These are phyloP conservation scores for Cosmorhoe ocellata DNA, from an alignment of 2,888 invertebrate genomes.

Conservation along the genomic window DNA sequence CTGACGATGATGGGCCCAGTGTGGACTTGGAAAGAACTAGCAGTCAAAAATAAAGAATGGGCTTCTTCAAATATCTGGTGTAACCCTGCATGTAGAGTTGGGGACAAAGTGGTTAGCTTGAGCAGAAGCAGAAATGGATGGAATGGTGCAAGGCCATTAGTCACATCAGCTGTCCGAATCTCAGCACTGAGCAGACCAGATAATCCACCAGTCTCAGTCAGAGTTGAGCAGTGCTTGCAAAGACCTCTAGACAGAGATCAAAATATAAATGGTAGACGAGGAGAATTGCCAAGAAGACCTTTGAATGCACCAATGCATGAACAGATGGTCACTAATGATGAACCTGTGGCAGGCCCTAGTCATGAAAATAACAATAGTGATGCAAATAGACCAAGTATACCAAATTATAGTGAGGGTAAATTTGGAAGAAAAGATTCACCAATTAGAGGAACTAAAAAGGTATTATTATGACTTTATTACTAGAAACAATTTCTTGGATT, in stretches of 20 bases:
- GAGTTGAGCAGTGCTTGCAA: slow-evolving; percentile 74
- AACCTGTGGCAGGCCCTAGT: slow-evolving; percentile 75
- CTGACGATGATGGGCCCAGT: slow-evolving; percentile 87
- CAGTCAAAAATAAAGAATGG: slow-evolving; percentile 89
- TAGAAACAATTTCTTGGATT: too few relatives aligned
- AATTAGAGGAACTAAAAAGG: slow-evolving; percentile 64
- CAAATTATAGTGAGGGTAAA: slow-evolving; percentile 47
- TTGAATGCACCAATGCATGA: slow-evolving; percentile 48
- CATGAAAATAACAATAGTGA: slow-evolving; percentile 58
- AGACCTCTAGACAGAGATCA: slow-evolving; percentile 85
- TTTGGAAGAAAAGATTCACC: slow-evolving; percentile 64
- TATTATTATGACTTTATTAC: too few relatives aligned
- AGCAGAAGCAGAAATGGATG: slow-evolving; percentile 83
- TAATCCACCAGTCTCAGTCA: slow-evolving; percentile 74
- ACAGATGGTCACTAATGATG: slow-evolving; percentile 45
- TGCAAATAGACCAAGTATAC: slow-evolving; percentile 38
- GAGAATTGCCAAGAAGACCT: slow-evolving; percentile 74
- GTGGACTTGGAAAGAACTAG: slow-evolving; percentile 90
- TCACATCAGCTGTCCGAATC: slow-evolving; percentile 80
- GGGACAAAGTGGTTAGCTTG: slow-evolving; percentile 89
- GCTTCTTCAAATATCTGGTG: slow-evolving; percentile 95
- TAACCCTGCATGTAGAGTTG: slow-evolving; percentile 93
- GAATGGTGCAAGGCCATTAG: slow-evolving; percentile 78
- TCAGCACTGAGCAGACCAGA: slow-evolving; percentile 65
- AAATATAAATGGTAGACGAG: slow-evolving; percentile 88